Evolutionary conservation across 2,888 invertebrate species (phyloP).

Genomic region (Conistra vaccinii): DNA sequence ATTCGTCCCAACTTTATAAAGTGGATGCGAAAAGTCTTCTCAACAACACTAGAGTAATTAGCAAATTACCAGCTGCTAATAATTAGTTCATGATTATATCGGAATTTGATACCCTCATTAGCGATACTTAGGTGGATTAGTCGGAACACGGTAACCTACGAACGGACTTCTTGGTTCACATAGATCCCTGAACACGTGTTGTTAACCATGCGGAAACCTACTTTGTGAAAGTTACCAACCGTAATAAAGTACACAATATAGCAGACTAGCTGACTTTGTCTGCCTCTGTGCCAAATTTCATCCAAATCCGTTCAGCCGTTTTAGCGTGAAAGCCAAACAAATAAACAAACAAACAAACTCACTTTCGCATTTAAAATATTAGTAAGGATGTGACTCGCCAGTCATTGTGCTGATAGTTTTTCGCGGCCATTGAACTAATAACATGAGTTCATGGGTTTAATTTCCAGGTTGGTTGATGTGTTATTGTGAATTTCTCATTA

Average conservation of each 20-base stretch:
- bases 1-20: not conserved
- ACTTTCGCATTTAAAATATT: too few relatives aligned
- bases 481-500: not conserved
- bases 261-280: too few relatives aligned
- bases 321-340: too few relatives aligned
- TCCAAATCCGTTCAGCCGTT: too few relatives aligned
- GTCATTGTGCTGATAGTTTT: not conserved
- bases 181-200: not conserved
- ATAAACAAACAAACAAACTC: too few relatives aligned
- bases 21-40: not conserved
- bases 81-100: conserved; percentile 26
- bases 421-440: too few relatives aligned
- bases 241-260: not conserved
- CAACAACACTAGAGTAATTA: conserved; percentile 11
- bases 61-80: conserved; percentile 15
- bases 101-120: conserved; percentile 29
- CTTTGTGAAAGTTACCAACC: not conserved
- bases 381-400: not conserved
- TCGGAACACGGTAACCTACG: not conserved
- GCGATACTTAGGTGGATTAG: not conserved
- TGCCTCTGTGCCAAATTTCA: too few relatives aligned
- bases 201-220: not conserved
- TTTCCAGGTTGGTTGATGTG: too few relatives aligned
- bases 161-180: not conserved
- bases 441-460: not conserved